These are phyloP conservation scores for Tetragonula clypearis DNA, from an alignment of 1,140 invertebrate genomes.

Conservation along the genomic window DNA sequence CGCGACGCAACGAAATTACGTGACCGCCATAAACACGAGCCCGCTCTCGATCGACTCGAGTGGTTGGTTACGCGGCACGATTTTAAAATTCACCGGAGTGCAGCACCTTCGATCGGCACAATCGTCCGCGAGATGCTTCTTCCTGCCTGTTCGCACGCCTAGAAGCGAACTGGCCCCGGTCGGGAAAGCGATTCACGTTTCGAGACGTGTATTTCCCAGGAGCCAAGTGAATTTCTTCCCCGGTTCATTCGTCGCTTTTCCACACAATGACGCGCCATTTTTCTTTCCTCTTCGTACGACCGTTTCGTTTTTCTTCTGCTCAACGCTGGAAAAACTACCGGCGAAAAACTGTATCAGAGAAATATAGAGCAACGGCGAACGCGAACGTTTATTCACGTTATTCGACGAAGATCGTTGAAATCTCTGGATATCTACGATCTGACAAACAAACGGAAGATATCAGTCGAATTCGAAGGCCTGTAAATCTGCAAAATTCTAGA, in stretches of 20 bases:
- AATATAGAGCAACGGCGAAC: too few relatives aligned
- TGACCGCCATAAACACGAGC: slow-evolving; percentile 18
- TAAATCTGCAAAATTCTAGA: too few relatives aligned
- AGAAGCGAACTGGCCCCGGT: neutral
- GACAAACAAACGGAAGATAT: too few relatives aligned
- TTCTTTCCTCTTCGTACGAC: too few relatives aligned
- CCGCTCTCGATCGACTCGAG: neutral
- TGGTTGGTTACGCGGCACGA: neutral
- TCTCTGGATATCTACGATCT: too few relatives aligned
- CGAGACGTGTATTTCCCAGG: neutral
- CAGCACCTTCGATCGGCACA: neutral
- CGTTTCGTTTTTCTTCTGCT: neutral
- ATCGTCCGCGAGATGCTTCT: neutral
- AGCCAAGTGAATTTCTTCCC: neutral
- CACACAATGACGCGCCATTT: neutral
- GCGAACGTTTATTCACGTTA: too few relatives aligned
- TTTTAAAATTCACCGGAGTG: neutral
- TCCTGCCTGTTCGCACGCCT: neutral
- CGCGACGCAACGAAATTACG: slow-evolving; percentile 48
- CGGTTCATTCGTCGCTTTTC: neutral
- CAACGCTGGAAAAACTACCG: too few relatives aligned
- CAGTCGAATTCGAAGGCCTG: too few relatives aligned
- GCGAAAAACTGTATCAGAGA: too few relatives aligned
- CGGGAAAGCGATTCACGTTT: slow-evolving; percentile 1
- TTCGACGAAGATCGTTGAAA: too few relatives aligned